Conservation (phyloP, 2,888 invertebrate species). For the Pristionchus mayeri region DNA sequence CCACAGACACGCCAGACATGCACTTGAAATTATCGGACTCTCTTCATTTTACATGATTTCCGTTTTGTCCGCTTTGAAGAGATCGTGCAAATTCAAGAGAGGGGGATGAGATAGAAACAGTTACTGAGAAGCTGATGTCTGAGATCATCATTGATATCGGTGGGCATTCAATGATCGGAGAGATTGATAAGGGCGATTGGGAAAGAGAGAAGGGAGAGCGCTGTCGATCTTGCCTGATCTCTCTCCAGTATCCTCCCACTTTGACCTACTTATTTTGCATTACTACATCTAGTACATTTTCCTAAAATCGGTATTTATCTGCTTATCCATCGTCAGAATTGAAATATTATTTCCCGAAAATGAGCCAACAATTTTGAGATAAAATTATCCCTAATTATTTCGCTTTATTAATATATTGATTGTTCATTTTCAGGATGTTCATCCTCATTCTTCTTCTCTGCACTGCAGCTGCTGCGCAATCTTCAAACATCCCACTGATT, state of each 20-base stretch:
- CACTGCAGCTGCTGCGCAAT: neutral
- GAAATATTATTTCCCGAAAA: no score
- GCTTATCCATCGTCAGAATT: no score
- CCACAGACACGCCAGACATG: no score
- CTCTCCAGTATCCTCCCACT: neutral
- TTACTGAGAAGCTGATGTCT: no score
- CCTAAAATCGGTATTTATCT: no score
- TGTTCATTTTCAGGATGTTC: slow-evolving; percentile 3
- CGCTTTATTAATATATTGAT: neutral
- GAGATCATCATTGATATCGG: neutral
- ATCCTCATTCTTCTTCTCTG: neutral
- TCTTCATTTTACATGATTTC: neutral
- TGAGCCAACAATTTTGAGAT: no score
- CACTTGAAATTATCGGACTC: neutral
- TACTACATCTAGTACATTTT: no score
- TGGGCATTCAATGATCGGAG: neutral
- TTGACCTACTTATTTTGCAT: neutral
- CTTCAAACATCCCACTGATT: neutral
- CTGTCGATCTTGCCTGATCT: no score
- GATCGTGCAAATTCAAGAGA: neutral
- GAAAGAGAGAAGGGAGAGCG: neutral
- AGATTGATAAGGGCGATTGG: neutral
- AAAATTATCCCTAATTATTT: no score
- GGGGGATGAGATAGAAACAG: no score
- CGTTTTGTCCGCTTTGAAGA: no score